Percentiles rank a stretch among this genome's conserved stretches.
Conservation (phyloP, 2,888 invertebrate species). For the Ommatoiulus sabulosus region DNA sequence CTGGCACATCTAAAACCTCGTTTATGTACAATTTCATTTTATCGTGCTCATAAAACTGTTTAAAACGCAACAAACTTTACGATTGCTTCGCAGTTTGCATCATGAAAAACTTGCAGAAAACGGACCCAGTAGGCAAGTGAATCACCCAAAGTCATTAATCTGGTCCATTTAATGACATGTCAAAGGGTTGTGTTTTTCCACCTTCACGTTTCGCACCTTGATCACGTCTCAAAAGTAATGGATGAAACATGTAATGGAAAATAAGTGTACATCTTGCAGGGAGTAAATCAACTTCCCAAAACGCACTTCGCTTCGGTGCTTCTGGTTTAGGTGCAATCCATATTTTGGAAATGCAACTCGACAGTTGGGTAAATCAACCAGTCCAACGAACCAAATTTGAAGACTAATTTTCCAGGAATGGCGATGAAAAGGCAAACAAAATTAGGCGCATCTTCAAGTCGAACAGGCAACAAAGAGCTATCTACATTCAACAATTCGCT, state of each 20-base stretch:
- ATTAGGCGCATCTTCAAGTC: not conserved
- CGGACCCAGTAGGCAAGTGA: not conserved
- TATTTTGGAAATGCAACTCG: not conserved
- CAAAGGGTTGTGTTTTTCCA: not conserved
- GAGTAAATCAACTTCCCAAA: not conserved
- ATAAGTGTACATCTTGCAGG: conserved; percentile 23
- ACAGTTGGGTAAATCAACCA: not conserved
- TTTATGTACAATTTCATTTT: too few species aligned
- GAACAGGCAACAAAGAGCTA: not conserved
- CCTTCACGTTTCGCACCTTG: not conserved
- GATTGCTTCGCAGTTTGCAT: not conserved
- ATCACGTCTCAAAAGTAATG: conserved; percentile 33
- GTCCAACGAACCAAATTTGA: not conserved
- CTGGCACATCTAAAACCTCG: too few species aligned
- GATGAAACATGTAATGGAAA: conserved; percentile 26
- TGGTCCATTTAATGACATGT: not conserved
- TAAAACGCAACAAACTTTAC: not conserved
- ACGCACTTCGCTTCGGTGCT: not conserved
- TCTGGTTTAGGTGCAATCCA: not conserved
- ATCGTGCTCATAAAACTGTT: not conserved
- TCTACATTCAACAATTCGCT: not conserved
- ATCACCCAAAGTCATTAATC: not conserved
- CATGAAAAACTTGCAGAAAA: not conserved
- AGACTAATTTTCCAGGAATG: not conserved
- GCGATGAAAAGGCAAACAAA: not conserved